Base-by-base conservation (phyloP, 2,888 invertebrate genomes). In the Cantharis rufa region DNA sequence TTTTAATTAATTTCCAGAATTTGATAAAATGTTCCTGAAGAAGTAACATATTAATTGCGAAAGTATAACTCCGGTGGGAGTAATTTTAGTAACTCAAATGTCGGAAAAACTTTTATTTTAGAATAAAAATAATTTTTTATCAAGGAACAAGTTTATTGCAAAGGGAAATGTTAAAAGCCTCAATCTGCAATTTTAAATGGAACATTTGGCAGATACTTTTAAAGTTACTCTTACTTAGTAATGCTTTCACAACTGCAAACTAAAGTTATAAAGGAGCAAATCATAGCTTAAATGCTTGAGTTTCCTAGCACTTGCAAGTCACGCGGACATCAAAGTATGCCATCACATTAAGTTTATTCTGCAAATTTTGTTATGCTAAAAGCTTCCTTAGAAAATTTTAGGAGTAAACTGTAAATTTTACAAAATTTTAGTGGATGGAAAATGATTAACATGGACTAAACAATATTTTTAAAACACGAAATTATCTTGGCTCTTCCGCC, bases 221-320 rank as follows among this genome's bases (percentile, higher is more conserved):
- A 70, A 74, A 74, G 74, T 74, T 74, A 74, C 69, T 74, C 70
- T 70, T 70, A 69, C 74, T 74, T 70, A 63, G 62, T 69, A 74
- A 62, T 63, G 62, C 69, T 74, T 62, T 74, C 74, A 48, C 63
- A 70, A 68, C 18, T 70, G 70, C 62, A 70, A 70, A 66, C 62
- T 63, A 62, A 63, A 70, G 74, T 70, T 74, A 68, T 64, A 74
- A 74, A 74, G 74, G 70, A 70, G 72, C 63, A 71, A 62, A 73
- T 73, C 62, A 28, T 74, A 73, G 70, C 74, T 74, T 69, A 74
- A 74, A 69, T 74, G 69, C 70, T 74, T 21, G 62, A 74, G 74
- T 74, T 74, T 69, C 74, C 28, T 74, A 64, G 70, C 62, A 68
- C 74, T 74, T 24, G 48, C 48, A 63, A 74, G 70, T 27, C 74